Evolutionary conservation across 2,888 invertebrate genomes (phyloP).

Genomic region (Frankliniella fusca): DNA sequence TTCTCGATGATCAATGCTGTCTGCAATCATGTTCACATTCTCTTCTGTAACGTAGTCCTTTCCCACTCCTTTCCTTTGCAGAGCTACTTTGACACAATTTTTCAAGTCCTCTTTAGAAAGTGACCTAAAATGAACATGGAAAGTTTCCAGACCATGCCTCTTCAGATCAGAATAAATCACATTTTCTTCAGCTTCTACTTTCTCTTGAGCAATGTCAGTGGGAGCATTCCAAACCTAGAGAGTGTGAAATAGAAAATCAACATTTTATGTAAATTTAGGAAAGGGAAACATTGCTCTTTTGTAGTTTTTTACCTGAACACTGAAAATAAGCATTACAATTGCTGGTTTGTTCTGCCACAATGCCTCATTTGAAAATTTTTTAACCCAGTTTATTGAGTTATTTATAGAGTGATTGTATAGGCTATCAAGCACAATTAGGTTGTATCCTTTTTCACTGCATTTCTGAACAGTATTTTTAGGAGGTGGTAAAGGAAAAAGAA

Average conservation of each 20-base stretch:
- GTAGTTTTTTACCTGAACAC: not conserved
- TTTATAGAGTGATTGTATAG: not conserved
- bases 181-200: not conserved
- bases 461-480: not conserved
- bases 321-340: not conserved
- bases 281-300: not conserved
- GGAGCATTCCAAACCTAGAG: not conserved
- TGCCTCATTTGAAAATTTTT: not conserved
- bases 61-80: not conserved
- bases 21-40: not conserved
- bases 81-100: not conserved
- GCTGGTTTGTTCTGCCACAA: slow-evolving; percentile 2
- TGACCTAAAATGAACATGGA: not conserved
- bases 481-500: not conserved
- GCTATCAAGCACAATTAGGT: not conserved
- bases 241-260: not conserved
- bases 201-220: not conserved
- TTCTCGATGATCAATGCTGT: not conserved
- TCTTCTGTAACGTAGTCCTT: not conserved
- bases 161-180: not conserved
- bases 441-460: not conserved
- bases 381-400: not conserved
- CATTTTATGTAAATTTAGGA: too few species aligned
- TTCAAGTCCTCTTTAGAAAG: not conserved
- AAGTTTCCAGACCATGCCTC: not conserved